Evolutionary conservation across 2,797 vertebrate species (phyloP), one percentile per base, ranked within the genome.

Genomic region (Acrossocheilus fasciatus): DNA sequence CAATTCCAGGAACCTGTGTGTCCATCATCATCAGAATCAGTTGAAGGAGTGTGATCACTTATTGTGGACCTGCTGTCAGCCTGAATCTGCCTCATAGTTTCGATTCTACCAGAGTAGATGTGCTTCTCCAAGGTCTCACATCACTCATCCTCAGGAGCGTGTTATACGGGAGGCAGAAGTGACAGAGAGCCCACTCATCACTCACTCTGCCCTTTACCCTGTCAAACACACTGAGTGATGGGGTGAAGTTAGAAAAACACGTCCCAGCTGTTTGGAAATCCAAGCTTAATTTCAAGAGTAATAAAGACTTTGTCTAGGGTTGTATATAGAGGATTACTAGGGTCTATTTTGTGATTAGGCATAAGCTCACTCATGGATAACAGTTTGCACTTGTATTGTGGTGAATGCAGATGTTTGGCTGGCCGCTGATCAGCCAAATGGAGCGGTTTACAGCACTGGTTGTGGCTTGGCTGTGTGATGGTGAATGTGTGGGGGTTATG

Each of bases 141-240:
- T 88, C 68, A 86, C 45, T 86, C 72, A 78, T 20, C 4, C 30
- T 74, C 41, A 50, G 47, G 66, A 90, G 30, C 50, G 9, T 43
- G 66, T 43, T 87, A 54, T 57, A 77, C n/a, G 74, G 74, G 50
- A 45, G 52, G 57, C 59, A 74, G 77, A 74, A 30, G n/a, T 23
- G 74, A 84, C 87, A 87, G 78, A 47, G 64, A 47, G 74, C 54
- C 69, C 84, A 74, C 73, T 81, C 81, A 84, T 79, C 81, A 83
- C 64, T 86, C 70, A 72, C 30, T 59, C 73, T 74, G 68, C 45
- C 36, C 43, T 86, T 74, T 90, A 69, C 57, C 23, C 59, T 68
- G 43, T 77, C 86, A 82, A 54, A 66, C 59, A 87, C 54, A 59
- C 47, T 10, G 64, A 88, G 26, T 73, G 75, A 86, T 70, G 81